These are phyloP conservation scores for Merops nubicus DNA, from an alignment of 2,113 vertebrate genomes.

Conservation along the genomic window DNA sequence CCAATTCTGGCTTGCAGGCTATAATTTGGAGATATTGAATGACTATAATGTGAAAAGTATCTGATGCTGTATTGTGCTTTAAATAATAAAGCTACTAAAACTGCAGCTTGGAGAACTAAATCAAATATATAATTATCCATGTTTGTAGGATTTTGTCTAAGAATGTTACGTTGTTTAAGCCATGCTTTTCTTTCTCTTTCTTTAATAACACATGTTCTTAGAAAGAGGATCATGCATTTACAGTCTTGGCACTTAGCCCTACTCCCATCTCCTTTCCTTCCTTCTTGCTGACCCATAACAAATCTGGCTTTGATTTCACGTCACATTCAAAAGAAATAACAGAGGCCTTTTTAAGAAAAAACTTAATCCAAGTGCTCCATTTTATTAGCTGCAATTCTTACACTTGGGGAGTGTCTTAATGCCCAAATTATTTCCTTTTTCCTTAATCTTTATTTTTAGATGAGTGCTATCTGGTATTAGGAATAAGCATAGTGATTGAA, in stretches of 20 bases:
- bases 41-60: slow-evolving; percentile 61
- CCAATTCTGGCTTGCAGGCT: slow-evolving; percentile 8
- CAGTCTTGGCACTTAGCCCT: slow-evolving; percentile 33
- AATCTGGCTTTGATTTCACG: slow-evolving; percentile 47
- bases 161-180: slow-evolving; percentile 39
- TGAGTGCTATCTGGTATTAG: background rate
- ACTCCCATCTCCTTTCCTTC: background rate
- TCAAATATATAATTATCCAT: slow-evolving; percentile 71
- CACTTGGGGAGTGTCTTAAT: background rate
- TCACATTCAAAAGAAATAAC: background rate
- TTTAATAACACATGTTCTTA: slow-evolving; percentile 18
- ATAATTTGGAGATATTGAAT: slow-evolving; percentile 59
- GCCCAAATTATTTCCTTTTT: slow-evolving; percentile 7
- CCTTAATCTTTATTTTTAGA: background rate
- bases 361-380: background rate
- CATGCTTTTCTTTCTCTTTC: slow-evolving; percentile 32
- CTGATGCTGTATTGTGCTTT: slow-evolving; percentile 49
- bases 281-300: slow-evolving; percentile 38
- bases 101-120: slow-evolving; percentile 33
- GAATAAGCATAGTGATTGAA: background rate
- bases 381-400: slow-evolving; percentile 11
- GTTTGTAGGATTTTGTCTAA: slow-evolving; percentile 64
- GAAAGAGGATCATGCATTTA: slow-evolving; percentile 31
- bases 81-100: slow-evolving; percentile 62
- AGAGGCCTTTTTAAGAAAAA: background rate